Conservation (phyloP, 2,113 vertebrate species). For the Orthonyx spaldingii region DNA sequence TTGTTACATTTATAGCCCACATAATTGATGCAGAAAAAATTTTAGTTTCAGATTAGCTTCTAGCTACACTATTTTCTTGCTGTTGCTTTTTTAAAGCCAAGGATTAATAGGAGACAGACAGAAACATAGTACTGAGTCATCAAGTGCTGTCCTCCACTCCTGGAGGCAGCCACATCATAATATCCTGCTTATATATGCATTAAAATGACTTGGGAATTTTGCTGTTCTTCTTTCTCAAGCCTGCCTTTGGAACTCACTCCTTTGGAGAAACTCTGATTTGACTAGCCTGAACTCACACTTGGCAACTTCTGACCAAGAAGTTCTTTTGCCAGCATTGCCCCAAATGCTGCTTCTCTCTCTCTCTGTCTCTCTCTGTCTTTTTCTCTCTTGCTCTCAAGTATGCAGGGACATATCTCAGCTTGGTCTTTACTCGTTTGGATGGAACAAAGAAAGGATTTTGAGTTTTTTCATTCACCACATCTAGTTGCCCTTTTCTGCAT, state of each 20-base stretch:
- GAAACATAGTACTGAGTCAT: not conserved
- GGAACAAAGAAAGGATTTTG: not conserved
- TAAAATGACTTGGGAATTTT: conserved; percentile 6
- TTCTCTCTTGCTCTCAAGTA: not conserved
- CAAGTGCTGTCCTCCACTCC: not conserved
- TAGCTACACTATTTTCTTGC: not conserved
- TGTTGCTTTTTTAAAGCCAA: not conserved
- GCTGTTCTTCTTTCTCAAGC: not conserved
- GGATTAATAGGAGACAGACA: conserved; percentile 14
- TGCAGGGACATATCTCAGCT: not conserved
- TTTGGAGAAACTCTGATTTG: not conserved
- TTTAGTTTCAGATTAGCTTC: not conserved
- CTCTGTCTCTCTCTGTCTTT: not conserved
- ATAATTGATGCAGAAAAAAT: not conserved
- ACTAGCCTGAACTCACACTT: not conserved
- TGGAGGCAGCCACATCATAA: not conserved
- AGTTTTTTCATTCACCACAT: not conserved
- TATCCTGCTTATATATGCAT: not conserved
- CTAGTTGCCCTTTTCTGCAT: not conserved
- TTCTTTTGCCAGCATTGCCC: not conserved
- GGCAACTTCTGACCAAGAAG: not conserved
- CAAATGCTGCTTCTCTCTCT: not conserved
- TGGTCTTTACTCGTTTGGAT: not conserved
- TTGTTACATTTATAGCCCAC: not conserved
- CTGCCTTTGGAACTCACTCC: not conserved